A percentile compares a stretch with the other conserved stretches of the same genome.
Evolutionary conservation across 2,888 invertebrate species (phyloP).

Genomic region (Tricholauxania praeusta): DNA sequence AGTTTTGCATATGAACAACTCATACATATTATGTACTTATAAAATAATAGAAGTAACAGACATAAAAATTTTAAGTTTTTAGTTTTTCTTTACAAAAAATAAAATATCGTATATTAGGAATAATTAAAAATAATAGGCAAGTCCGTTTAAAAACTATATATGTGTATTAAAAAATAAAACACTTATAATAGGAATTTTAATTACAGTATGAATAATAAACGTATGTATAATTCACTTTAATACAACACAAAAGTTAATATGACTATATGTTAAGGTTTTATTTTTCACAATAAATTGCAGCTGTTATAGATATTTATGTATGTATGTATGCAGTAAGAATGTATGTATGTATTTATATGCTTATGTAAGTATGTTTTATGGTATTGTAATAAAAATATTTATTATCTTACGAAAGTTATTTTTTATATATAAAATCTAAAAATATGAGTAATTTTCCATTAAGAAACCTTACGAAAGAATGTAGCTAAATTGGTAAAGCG

Average conservation of each 20-base stretch:
- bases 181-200: constrained; percentile 10
- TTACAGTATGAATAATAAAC: not conserved
- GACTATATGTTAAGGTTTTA: constrained; percentile 18
- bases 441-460: no score
- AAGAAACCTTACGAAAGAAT: no score
- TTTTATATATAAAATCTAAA: no score
- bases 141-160: constrained; percentile 30
- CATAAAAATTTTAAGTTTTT: constrained; percentile 3
- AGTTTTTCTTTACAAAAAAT: constrained; percentile 29
- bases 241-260: constrained; percentile 14
- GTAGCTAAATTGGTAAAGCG: no score
- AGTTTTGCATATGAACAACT: no score
- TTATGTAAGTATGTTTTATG: constrained; percentile 9
- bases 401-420: no score
- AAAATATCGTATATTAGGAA: constrained; percentile 18
- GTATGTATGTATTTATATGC: constrained; percentile 1
- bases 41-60: constrained; percentile 23
- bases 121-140: constrained; percentile 34
- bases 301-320: constrained; percentile 2
- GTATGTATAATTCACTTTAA: not conserved
- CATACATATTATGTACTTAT: no score
- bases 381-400: not conserved
- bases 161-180: constrained; percentile 9
- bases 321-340: not conserved
- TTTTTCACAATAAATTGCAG: constrained; percentile 10